Base-by-base conservation (phyloP, 2,888 invertebrate genomes). In the Beris chalybata region DNA sequence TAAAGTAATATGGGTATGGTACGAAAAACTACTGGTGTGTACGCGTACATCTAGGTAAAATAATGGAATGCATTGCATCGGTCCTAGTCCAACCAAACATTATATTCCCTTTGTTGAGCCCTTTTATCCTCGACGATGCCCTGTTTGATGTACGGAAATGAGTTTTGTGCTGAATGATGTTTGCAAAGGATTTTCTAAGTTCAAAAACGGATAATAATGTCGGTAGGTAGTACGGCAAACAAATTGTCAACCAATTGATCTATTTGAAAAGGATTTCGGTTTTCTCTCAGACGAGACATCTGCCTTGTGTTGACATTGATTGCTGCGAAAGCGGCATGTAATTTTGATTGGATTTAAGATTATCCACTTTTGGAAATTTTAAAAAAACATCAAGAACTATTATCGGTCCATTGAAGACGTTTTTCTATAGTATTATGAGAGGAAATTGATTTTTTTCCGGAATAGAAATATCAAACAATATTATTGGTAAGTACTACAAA, bases 101-200 rank as follows among this genome's bases (percentile, higher is more conserved):
- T 22, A 22, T 22, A 22, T 38, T 38, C 38, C 38, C 38, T 38
- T 38, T 38, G 38, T 38, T 38, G 38, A 38, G 5, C 38, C 38
- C 38, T 38, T 22, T 38, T 38, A 38, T 38, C 38, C 38, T 38
- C 38, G 38, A 38, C 38, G 38, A 38, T 38, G 38, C 55, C 32
- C 55, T 56, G 43, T 56, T 56, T 56, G 55, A 56, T 56, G 55
- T 56, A 38, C 55, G 55, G 55, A 56, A 56, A 56, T 56, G 55
- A 56, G 55, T 56, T 56, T 56, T 56, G 43, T 56, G 55, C 55
- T 15, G 55, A 56, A 32, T 56, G 55, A 56, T 38, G 22, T 56
- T 56, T 56, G 55, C 55, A 38, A 38, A 56, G 55, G 55, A 56
- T 56, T 56, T 38, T 56, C 55, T 43, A 32, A 56, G 55, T n/a